Conservation (phyloP, 2,888 invertebrate species). For the Yponomeuta sedellus region DNA sequence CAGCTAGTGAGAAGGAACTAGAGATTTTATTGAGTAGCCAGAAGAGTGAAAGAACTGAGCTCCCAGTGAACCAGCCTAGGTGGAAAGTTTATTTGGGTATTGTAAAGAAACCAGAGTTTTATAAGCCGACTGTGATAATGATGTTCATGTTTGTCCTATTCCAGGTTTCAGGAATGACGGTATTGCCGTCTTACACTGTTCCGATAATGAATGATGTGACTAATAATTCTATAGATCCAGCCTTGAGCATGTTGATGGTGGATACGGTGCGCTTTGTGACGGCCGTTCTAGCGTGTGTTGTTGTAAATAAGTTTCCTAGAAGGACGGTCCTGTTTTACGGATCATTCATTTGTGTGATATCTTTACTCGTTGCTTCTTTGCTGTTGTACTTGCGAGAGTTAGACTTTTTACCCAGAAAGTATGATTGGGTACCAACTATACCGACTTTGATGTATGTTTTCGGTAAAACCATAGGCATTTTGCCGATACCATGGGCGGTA, state of each 20-base stretch:
- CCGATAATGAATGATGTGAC: constrained; percentile 78
- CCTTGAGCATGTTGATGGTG: constrained; percentile 79
- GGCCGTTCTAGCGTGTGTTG: constrained; percentile 76
- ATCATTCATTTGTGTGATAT: constrained; percentile 73
- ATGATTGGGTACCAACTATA: constrained; percentile 65
- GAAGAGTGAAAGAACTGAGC: constrained; percentile 55
- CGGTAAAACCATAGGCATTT: constrained; percentile 76
- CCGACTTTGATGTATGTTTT: constrained; percentile 74
- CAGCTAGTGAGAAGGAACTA: constrained; percentile 64
- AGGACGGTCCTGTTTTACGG: constrained; percentile 78
- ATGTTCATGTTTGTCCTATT: constrained; percentile 80
- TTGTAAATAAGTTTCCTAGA: constrained; percentile 77
- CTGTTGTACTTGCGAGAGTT: constrained; percentile 55
- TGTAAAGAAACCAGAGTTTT: constrained; percentile 67
- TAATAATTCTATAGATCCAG: constrained; percentile 74
- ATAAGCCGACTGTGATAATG: constrained; percentile 78
- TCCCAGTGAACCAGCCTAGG: constrained; percentile 44
- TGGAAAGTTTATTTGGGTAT: constrained; percentile 43
- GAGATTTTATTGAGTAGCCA: constrained; percentile 57
- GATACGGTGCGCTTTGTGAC: constrained; percentile 78
- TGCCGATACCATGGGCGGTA: constrained; percentile 83
- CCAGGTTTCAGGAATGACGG: constrained; percentile 83
- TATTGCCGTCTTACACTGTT: constrained; percentile 82
- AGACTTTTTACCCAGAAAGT: constrained; percentile 45
- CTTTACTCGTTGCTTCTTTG: constrained; percentile 69